Evolutionary conservation across 2,888 invertebrate genomes (phyloP), one percentile per base, ranked within the genome.

Genomic region (Eueremaeus valkanovi): DNA sequence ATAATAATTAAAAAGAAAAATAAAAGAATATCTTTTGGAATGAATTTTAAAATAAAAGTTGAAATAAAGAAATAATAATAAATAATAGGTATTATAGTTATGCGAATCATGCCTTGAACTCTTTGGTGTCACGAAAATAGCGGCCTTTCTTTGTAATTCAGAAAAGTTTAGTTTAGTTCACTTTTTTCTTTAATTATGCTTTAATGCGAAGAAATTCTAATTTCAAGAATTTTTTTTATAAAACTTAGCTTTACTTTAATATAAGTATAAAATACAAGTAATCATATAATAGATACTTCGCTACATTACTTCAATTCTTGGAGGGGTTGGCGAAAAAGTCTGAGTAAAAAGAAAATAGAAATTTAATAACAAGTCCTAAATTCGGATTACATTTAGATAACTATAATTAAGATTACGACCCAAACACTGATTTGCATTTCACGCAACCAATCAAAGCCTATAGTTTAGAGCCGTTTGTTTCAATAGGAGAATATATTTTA

Each of bases 371-470:
- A 68, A 36, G 40, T 36, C 21, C 24, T 68, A 5, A 36, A 68
- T 63, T 63, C 13, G 33, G 18, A 63, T 68, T 68, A 24, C n/a
- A 42, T 68, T 68, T 68, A 68, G 40, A 68, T 68, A 21, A 68
- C 68, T 68, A 42, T 68, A 68, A 68, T 68, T 68, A 68, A 68
- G 24, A 68, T 68, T 68, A 68, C 40, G 61, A 61, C 61, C 61
- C 33, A 61, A 31, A 31, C 31, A 61, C 61, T 61, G 24, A 68
- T 68, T 68, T 68, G 68, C 68, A 68, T 68, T 68, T 68, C 42
- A 33, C 42, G 21, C 24, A 68, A 66, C 68, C 68, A 68, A 68
- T 68, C 68, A 68, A 68, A 68, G n/a, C 16, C 36, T 24, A 68
- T 68, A 33, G 42, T 36, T 13, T 11, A 40, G 31, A 13, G 16